Percentiles rank a stretch among this genome's conserved stretches.
Evolutionary conservation across 2,888 invertebrate genomes (phyloP).

Genomic region (Acanthoscelides obtectus): DNA sequence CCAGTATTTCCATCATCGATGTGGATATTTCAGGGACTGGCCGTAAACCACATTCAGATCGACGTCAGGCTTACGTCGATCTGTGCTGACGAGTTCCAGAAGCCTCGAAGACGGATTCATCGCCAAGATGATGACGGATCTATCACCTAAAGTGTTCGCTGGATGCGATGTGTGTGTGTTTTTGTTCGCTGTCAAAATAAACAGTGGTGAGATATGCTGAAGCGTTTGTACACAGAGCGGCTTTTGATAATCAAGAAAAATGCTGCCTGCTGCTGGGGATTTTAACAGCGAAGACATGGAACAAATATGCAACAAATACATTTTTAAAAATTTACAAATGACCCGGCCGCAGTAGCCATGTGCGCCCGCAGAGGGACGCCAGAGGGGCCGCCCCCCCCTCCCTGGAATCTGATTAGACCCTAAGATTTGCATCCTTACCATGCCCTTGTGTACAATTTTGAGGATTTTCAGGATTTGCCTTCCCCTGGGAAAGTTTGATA

Average conservation of each 20-base stretch:
- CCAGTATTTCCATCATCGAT: not conserved
- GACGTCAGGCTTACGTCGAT: not conserved
- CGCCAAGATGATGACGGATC: not conserved
- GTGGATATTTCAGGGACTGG: not conserved
- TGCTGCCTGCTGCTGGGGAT: not conserved
- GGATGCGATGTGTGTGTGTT: not conserved
- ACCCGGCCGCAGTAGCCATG: too few species aligned
- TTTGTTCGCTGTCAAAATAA: not conserved
- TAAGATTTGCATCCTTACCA: too few species aligned
- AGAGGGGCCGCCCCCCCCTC: too few species aligned
- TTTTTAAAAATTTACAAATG: too few species aligned
- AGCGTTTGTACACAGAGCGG: not conserved
- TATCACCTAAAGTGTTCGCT: not conserved
- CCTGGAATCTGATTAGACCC: too few species aligned
- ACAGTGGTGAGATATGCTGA: not conserved
- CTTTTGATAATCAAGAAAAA: not conserved
- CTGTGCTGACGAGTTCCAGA: not conserved
- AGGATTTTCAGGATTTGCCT: too few species aligned
- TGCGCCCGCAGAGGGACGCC: too few species aligned
- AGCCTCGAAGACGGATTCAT: not conserved
- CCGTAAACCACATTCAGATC: not conserved
- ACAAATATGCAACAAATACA: too few species aligned
- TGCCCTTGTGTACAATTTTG: too few species aligned
- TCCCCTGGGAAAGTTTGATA: too few species aligned
- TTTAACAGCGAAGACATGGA: too few species aligned